phyloP scores from a whole-genome alignment of 2,888 invertebrate genomes.

The Sepiola atlantica region DNA sequence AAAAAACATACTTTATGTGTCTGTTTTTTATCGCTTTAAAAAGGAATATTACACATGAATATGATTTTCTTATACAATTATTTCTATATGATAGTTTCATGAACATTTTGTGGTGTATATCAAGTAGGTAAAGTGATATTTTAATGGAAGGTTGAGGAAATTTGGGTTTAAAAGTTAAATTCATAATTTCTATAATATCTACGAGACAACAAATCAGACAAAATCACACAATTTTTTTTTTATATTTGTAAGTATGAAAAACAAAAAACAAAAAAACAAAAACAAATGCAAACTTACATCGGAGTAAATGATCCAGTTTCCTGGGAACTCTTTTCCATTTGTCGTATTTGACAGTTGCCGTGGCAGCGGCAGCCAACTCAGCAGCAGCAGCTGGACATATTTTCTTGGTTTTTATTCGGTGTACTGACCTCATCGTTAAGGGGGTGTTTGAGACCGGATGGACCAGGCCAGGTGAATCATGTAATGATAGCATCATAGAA shows the following conservation, averaged over 20 bases:
- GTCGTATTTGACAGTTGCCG: background rate
- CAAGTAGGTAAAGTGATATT: background rate
- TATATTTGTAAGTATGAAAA: no score
- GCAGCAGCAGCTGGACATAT: background rate
- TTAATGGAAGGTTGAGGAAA: background rate
- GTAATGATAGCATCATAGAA: background rate
- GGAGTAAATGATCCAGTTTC: background rate
- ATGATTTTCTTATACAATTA: background rate
- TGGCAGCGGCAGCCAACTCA: background rate
- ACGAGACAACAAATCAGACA: background rate
- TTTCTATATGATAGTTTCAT: background rate
- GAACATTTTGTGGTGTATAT: background rate
- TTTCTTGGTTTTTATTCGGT: background rate
- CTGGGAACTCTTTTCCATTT: background rate
- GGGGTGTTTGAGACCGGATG: background rate
- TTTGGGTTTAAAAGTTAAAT: background rate
- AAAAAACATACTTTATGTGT: no score
- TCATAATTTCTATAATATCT: background rate
- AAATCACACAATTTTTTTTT: background rate
- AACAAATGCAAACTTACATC: background rate
- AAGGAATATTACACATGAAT: background rate
- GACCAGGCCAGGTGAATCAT: background rate
- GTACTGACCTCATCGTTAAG: background rate
- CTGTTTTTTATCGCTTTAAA: no score
- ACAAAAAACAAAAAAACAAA: background rate